These are phyloP conservation scores for Acropternis orthonyx DNA, from an alignment of 2,797 vertebrate genomes.

Conservation along the genomic window DNA sequence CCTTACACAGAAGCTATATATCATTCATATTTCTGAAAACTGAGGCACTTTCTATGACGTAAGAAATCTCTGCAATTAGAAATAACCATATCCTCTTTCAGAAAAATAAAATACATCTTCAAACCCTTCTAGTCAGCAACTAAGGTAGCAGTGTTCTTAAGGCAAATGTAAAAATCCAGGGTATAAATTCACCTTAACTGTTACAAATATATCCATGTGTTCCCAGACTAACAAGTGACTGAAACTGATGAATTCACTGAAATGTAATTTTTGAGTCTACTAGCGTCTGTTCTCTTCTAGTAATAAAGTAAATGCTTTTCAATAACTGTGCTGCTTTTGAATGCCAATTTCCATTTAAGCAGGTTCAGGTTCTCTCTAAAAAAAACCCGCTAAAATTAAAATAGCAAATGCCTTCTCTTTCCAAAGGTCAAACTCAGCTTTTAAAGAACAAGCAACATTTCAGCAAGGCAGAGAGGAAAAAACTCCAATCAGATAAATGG, in stretches of 20 bases:
- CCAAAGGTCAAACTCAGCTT: conserved; percentile 60
- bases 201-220: conserved; percentile 55
- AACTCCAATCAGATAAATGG: conserved; percentile 68
- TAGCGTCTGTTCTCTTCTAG: conserved; percentile 13
- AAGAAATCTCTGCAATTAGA: conserved; percentile 29
- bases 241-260: conserved; percentile 41
- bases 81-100: not conserved
- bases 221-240: conserved; percentile 46
- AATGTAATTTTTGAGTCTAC: conserved; percentile 45
- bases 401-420: conserved; percentile 35
- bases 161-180: conserved; percentile 2
- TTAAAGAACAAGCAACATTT: conserved; percentile 49
- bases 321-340: conserved; percentile 29
- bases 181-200: conserved; percentile 37
- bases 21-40: not conserved
- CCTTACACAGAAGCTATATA: not conserved
- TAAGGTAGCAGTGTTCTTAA: not conserved
- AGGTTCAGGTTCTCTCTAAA: not conserved
- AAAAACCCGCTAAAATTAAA: not conserved
- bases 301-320: conserved; percentile 49
- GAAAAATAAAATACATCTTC: not conserved
- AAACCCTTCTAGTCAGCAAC: not conserved
- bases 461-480: conserved; percentile 56
- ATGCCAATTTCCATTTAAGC: conserved; percentile 25
- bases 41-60: not conserved